Percentiles rank a stretch among this genome's conserved stretches.
These are phyloP conservation scores for Ferrisia virgata DNA, from an alignment of 2,888 invertebrate genomes.

Conservation along the genomic window DNA sequence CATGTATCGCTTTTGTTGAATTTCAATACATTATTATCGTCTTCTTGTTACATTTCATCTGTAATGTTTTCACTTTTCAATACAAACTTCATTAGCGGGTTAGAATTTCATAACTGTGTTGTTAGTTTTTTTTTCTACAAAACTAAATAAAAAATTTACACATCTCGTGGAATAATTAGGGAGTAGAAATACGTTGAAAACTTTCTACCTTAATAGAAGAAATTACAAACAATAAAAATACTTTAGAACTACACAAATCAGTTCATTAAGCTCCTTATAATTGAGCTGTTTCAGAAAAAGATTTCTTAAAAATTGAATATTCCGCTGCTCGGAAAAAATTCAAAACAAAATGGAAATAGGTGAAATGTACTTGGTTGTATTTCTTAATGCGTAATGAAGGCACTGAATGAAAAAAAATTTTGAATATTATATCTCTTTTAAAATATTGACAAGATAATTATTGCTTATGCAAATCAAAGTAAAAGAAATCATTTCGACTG, in stretches of 20 bases:
- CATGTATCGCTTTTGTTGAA: neutral
- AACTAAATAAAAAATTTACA: neutral
- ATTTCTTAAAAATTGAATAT: neutral
- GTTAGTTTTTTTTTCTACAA: neutral
- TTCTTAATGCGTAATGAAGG: no score
- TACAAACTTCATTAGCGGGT: neutral
- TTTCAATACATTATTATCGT: neutral
- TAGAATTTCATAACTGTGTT: neutral
- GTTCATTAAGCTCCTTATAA: neutral
- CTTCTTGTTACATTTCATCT: neutral
- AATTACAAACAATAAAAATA: neutral
- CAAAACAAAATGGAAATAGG: no score
- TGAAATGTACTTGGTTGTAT: neutral
- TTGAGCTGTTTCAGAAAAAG: neutral
- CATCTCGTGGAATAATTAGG: neutral
- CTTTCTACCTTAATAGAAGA: neutral
- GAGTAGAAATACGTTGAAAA: neutral
- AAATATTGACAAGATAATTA: neutral
- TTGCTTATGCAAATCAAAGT: neutral
- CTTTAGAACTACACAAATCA: neutral
- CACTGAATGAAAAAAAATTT: neutral
- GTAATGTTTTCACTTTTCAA: neutral
- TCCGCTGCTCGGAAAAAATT: neutral
- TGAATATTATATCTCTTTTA: neutral
- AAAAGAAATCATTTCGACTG: neutral